These are phyloP conservation scores for Glaucidium brasilianum DNA, from an alignment of 2,113 vertebrate species.

Conservation along the genomic window DNA sequence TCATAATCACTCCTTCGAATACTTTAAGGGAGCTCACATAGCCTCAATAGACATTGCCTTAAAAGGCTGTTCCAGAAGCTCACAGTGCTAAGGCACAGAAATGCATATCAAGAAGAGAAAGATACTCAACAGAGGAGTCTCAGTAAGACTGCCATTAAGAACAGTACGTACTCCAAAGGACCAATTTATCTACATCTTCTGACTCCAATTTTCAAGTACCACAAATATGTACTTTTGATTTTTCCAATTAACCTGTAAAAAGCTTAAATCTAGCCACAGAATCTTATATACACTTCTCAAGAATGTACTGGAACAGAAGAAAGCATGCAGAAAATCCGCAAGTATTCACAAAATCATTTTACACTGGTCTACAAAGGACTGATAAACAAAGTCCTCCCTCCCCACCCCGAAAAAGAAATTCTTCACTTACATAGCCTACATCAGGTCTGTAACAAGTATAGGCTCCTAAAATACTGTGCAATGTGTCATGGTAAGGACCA, in stretches of 20 bases:
- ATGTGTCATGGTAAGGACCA: constrained; percentile 87
- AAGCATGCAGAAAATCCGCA: not conserved
- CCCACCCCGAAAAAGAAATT: not conserved
- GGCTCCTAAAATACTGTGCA: constrained; percentile 93
- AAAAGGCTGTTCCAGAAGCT: not conserved
- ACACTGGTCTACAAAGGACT: not conserved
- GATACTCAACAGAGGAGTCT: not conserved
- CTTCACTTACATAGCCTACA: constrained; percentile 90
- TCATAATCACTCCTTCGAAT: not conserved
- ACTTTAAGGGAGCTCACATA: not conserved
- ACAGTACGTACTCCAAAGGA: not conserved
- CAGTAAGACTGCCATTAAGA: not conserved
- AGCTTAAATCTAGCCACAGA: not conserved
- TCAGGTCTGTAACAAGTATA: constrained; percentile 95
- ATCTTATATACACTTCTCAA: not conserved
- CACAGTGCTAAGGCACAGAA: not conserved
- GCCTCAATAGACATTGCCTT: not conserved
- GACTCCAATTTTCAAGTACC: not conserved
- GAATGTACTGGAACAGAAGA: not conserved
- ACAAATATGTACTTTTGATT: not conserved
- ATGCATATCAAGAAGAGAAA: not conserved
- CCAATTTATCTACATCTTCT: not conserved
- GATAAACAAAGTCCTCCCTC: not conserved
- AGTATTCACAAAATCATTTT: not conserved
- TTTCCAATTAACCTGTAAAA: not conserved